phyloP scores from a whole-genome alignment of 2,113 vertebrate genomes.

The Callaeas wilsoni region DNA sequence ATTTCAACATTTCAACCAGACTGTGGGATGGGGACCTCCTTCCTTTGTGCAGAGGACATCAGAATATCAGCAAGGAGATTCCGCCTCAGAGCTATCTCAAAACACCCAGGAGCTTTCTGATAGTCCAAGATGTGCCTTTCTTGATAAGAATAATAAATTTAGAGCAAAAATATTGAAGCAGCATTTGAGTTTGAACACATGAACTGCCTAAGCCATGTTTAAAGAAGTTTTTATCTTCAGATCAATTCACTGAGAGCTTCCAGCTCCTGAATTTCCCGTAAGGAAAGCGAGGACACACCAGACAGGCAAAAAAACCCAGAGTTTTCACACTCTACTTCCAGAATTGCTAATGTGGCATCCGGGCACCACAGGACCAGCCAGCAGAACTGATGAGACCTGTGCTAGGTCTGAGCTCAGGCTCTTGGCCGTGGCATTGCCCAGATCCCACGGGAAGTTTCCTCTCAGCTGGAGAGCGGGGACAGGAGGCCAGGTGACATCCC shows the following conservation, averaged over 20 bases:
- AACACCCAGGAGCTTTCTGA: background rate
- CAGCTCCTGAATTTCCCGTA: background rate
- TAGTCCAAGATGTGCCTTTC: background rate
- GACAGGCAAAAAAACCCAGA: background rate
- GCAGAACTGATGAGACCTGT: background rate
- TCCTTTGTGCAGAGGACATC: background rate
- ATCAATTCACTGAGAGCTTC: background rate
- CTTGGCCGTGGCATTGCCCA: background rate
- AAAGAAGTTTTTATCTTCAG: background rate
- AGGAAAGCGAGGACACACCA: background rate
- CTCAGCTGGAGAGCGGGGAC: background rate
- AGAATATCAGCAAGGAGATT: background rate
- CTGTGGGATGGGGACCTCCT: background rate
- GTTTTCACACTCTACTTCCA: background rate
- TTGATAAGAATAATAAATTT: background rate
- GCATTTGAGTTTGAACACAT: background rate
- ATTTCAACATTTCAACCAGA: background rate
- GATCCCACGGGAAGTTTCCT: rapidly evolving
- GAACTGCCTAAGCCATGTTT: background rate
- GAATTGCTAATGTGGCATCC: rapidly evolving
- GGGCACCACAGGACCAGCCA: background rate
- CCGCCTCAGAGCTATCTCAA: background rate
- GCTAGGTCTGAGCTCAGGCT: background rate
- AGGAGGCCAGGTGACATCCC: background rate
- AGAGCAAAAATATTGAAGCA: background rate